These are phyloP conservation scores for Ataeniobius toweri DNA, from an alignment of 2,797 vertebrate genomes.

Conservation along the genomic window DNA sequence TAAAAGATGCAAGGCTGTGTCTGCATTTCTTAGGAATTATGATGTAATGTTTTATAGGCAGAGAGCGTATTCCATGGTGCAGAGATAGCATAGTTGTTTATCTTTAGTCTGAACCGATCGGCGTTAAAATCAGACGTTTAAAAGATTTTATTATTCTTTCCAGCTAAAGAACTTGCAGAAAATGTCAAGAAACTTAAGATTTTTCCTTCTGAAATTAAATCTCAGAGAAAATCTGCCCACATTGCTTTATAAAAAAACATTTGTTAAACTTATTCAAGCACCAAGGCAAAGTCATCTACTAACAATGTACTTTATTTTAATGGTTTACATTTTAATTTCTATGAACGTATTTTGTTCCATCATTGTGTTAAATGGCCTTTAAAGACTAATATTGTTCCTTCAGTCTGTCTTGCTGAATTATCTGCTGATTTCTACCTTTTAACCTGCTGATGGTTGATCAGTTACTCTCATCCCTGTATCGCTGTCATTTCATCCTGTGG, in stretches of 20 bases:
- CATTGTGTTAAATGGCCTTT: not conserved
- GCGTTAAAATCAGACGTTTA: not conserved
- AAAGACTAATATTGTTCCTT: not conserved
- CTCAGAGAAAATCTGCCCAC: too few relatives aligned
- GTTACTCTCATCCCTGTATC: too few relatives aligned
- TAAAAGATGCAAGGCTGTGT: not conserved
- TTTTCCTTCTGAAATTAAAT: too few relatives aligned
- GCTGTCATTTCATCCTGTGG: not conserved
- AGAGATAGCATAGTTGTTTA: not conserved
- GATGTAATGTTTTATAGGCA: constrained; percentile 23
- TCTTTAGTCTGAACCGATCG: not conserved
- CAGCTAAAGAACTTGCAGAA: not conserved
- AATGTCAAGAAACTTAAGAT: not conserved
- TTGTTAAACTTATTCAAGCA: too few relatives aligned
- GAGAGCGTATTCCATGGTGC: not conserved
- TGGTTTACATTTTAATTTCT: not conserved
- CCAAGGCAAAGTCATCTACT: too few relatives aligned
- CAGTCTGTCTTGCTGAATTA: not conserved
- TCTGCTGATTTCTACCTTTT: not conserved
- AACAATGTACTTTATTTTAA: too few relatives aligned
- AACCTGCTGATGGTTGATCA: not conserved
- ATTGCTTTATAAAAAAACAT: too few relatives aligned
- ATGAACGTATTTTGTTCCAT: not conserved
- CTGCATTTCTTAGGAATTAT: constrained; percentile 21
- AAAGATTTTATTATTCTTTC: not conserved